Evolutionary conservation across 2,888 invertebrate species (phyloP).

Genomic region (Acleris sparsana): DNA sequence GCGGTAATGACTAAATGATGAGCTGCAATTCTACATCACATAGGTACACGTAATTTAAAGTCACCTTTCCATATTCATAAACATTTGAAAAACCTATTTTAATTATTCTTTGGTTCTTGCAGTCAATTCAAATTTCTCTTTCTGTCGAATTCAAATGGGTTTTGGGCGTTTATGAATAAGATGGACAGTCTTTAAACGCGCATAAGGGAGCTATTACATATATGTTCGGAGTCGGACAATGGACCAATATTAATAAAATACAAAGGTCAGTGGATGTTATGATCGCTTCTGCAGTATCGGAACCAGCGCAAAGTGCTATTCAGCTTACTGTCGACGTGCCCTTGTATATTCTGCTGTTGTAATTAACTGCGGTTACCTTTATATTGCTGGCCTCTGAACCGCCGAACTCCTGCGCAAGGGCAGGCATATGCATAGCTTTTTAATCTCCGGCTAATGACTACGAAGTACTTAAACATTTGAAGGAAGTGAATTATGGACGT

Average conservation of each 20-base stretch:
- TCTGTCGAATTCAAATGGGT: no score
- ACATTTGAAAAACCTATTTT: no score
- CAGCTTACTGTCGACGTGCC: conserved; percentile 26
- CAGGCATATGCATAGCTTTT: conserved; percentile 16
- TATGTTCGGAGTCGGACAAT: conserved; percentile 9
- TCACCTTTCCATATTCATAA: no score
- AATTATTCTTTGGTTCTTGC: no score
- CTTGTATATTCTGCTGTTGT: conserved; percentile 35
- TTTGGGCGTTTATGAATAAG: no score
- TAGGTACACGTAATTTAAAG: no score
- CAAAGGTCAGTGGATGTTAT: conserved; percentile 21
- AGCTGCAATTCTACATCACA: no score
- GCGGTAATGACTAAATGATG: no score
- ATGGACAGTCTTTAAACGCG: no score
- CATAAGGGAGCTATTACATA: neutral
- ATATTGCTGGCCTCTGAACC: conserved; percentile 43
- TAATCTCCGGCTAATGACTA: conserved; percentile 7
- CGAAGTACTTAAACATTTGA: neutral
- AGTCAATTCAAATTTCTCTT: no score
- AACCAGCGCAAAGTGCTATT: conserved; percentile 21
- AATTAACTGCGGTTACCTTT: conserved; percentile 39
- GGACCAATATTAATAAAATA: conserved; percentile 14
- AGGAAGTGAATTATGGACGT: conserved; percentile 11
- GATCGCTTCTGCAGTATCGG: conserved; percentile 21
- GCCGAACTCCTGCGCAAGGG: conserved; percentile 37